These are phyloP conservation scores for Acinonyx jubatus DNA, from an alignment of 2,113 vertebrate species.

Conservation along the genomic window DNA sequence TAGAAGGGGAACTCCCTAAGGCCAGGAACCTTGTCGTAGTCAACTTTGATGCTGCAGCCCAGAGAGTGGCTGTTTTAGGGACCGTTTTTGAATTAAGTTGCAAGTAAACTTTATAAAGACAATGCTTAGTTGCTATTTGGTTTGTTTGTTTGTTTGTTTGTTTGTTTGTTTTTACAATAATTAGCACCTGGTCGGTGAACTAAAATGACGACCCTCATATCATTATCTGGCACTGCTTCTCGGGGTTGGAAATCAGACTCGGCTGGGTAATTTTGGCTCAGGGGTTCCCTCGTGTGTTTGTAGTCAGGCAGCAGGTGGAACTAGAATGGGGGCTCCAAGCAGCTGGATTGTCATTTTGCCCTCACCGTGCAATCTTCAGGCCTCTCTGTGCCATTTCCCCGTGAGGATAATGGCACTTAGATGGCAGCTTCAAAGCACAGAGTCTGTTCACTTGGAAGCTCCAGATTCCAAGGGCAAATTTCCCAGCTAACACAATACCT, in stretches of 20 bases:
- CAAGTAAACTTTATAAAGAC: background rate
- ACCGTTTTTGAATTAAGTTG: background rate
- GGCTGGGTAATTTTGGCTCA: background rate
- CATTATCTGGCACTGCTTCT: background rate
- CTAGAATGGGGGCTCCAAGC: too few relatives aligned
- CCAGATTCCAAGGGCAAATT: background rate
- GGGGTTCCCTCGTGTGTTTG: background rate
- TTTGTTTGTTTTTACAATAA: background rate
- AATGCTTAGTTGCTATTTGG: background rate
- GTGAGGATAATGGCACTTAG: fast-evolving
- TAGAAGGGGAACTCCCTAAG: background rate
- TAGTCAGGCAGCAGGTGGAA: background rate
- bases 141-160: too few relatives aligned
- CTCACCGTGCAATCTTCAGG: background rate
- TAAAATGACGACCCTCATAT: background rate
- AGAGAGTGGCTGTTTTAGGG: background rate
- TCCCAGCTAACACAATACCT: background rate
- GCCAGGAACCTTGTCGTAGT: background rate
- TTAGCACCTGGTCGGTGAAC: background rate
- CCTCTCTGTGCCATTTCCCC: too few relatives aligned
- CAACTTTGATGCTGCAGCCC: background rate
- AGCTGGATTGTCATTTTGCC: background rate
- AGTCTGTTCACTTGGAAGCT: background rate
- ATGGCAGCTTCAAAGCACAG: background rate
- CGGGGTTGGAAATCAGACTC: background rate